A percentile compares a stretch with the other conserved stretches of the same genome.
Evolutionary conservation across 2,888 invertebrate genomes (phyloP).

Genomic region (Tenthredo notha): DNA sequence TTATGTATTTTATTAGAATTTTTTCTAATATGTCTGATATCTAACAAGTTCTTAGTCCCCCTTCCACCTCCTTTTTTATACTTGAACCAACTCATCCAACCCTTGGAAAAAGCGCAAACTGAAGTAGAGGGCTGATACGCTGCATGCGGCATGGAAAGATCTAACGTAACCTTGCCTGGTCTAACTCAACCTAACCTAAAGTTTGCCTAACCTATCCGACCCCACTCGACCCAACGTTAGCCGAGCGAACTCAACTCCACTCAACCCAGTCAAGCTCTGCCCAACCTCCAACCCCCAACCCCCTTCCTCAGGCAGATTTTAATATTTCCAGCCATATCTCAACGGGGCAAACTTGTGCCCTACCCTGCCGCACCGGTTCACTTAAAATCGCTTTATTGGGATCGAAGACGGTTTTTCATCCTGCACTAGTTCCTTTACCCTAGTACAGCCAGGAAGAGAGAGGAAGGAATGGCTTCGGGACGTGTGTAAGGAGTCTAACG

Average conservation of each 20-base stretch:
- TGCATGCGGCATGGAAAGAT: slow-evolving; percentile 38
- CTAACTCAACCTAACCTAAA: not conserved
- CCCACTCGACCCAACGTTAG: not conserved
- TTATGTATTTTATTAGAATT: slow-evolving; percentile 37
- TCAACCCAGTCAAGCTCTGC: not conserved
- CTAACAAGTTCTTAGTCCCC: slow-evolving; percentile 61
- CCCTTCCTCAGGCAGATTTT: slow-evolving; percentile 66
- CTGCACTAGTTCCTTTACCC: slow-evolving; percentile 52
- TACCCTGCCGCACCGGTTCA: slow-evolving; percentile 61
- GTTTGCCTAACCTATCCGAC: slow-evolving; percentile 9
- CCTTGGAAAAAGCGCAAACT: not conserved
- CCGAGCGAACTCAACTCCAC: slow-evolving; percentile 22
- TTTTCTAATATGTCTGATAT: slow-evolving; percentile 63
- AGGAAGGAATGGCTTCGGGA: not conserved
- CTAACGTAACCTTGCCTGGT: not conserved
- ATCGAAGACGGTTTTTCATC: slow-evolving; percentile 68
- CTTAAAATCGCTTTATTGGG: slow-evolving; percentile 73
- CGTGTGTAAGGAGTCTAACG: slow-evolving; percentile 19
- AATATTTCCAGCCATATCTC: slow-evolving; percentile 75
- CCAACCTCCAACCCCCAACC: not conserved
- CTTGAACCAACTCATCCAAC: not conserved
- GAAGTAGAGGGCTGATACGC: slow-evolving; percentile 7
- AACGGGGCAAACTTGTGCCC: slow-evolving; percentile 66
- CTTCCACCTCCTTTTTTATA: not conserved
- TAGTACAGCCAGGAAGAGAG: not conserved